Base-by-base conservation (phyloP, 2,113 vertebrate species). In the Podocnemis expansa region DNA sequence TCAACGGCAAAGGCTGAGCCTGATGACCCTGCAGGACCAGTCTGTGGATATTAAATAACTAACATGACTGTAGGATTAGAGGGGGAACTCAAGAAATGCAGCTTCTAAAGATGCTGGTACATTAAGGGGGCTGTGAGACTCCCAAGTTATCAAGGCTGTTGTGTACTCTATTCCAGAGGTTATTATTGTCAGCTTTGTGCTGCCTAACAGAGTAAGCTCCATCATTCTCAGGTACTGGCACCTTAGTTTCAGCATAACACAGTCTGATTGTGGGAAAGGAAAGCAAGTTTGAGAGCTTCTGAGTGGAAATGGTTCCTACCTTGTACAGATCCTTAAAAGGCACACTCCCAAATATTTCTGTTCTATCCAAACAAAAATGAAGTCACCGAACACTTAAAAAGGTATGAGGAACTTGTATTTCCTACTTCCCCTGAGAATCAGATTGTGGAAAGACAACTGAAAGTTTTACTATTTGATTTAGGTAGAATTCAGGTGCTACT, bases 51-150 rank as follows among this genome's bases (percentile, higher is more conserved):
- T 67, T 67, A n/a, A 67, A 56, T 21, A 56, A 56, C 55, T 25
- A 56, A 56, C 4, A 5, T n/a, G 21, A 13, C 19, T 24, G 78
- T 54, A 34, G 38, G 21, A 8, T 34, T 2, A n/a, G 11, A 41
- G 67, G 34, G 34, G 24, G 22, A 45, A 16, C 8, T 10, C 8
- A 34, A 8, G 34, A 11, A 6, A 1, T 0, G 4, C 73, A 43
- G 31, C 22, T 75, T 49, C 41, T 3, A 38, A 47, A 11, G 8
- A 5, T 0, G 6, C 43, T 9, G 43, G 1, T 43, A 10, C 19
- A 5, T 2, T 1, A 25, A 54, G 3, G 3, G 25, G 70, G 31
- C 49, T 21, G 29, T n/a, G 31, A 34, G 31, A 22, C 7, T 24
- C 49, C 78, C n/a, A n/a, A n/a, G n/a, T n/a, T 43, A 24, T 41